Percentiles rank a stretch among this genome's conserved stretches.
Conservation (phyloP, 2,888 invertebrate species). For the Heliconius erato region DNA sequence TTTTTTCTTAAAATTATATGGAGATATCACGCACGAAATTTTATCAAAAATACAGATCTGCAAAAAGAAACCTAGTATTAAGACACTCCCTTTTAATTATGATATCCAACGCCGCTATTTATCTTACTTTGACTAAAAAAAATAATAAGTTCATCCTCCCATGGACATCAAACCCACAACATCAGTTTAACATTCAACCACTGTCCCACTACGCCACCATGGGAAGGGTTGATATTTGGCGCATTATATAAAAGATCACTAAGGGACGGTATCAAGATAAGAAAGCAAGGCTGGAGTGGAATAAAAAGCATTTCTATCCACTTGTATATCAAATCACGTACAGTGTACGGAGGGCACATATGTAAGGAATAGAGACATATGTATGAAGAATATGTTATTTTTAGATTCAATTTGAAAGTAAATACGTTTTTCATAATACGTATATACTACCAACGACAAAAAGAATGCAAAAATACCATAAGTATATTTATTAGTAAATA, state of each 20-base stretch:
- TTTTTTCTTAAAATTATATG: too few relatives aligned
- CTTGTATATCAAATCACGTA: conserved; percentile 17
- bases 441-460: too few relatives aligned
- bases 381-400: not conserved
- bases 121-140: too few relatives aligned
- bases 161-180: not conserved
- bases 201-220: not conserved
- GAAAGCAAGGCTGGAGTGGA: not conserved
- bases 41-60: too few relatives aligned
- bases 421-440: not conserved
- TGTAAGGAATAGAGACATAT: not conserved
- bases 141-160: not conserved
- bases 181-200: not conserved
- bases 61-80: not conserved
- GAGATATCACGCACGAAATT: too few relatives aligned
- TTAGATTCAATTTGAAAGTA: conserved; percentile 5
- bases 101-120: too few relatives aligned
- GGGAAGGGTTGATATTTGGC: not conserved
- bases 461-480: too few relatives aligned
- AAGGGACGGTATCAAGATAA: not conserved
- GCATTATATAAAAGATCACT: not conserved
- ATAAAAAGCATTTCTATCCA: not conserved
- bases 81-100: not conserved
- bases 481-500: too few relatives aligned
- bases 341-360: not conserved